Evolutionary conservation across 1,140 invertebrate species (phyloP).

Genomic region (Melanaphis sacchari): DNA sequence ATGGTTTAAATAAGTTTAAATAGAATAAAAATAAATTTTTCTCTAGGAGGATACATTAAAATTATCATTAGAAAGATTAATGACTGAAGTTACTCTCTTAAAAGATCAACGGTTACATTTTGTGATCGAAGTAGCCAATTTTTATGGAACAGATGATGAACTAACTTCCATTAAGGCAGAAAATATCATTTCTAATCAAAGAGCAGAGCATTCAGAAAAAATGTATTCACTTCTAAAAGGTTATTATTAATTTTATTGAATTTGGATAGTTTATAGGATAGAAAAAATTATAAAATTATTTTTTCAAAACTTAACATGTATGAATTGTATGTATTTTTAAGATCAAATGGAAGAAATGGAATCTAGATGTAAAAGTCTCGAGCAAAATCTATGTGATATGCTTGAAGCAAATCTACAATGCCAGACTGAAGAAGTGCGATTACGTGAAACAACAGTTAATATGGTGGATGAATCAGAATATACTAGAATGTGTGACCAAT

Average conservation of each 20-base stretch:
- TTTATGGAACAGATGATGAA: constrained; percentile 32
- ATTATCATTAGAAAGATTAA: constrained; percentile 52
- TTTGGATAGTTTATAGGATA: background rate
- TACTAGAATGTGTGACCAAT: constrained; percentile 49
- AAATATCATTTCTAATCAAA: constrained; percentile 41
- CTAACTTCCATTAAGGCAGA: background rate
- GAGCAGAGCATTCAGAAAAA: constrained; percentile 58
- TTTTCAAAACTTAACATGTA: too few species aligned
- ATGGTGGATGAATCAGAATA: constrained; percentile 56
- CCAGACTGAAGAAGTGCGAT: constrained; percentile 59
- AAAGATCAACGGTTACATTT: constrained; percentile 44
- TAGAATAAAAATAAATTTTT: background rate
- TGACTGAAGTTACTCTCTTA: constrained; percentile 41
- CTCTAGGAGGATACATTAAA: constrained; percentile 50
- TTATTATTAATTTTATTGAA: constrained; percentile 24
- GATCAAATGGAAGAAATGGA: constrained; percentile 60
- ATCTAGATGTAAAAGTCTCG: constrained; percentile 59
- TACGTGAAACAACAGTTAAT: constrained; percentile 59
- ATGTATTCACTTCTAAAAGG: constrained; percentile 60
- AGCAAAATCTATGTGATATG: constrained; percentile 58
- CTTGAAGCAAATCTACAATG: constrained; percentile 57
- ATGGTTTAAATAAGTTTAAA: background rate
- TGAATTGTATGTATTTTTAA: constrained; percentile 20
- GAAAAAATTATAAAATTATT: background rate
- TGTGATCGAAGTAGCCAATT: constrained; percentile 26